A percentile compares a stretch with the other conserved stretches of the same genome.
phyloP scores from a whole-genome alignment of 2,113 vertebrate species.

The Chascanopsetta lugubris region DNA sequence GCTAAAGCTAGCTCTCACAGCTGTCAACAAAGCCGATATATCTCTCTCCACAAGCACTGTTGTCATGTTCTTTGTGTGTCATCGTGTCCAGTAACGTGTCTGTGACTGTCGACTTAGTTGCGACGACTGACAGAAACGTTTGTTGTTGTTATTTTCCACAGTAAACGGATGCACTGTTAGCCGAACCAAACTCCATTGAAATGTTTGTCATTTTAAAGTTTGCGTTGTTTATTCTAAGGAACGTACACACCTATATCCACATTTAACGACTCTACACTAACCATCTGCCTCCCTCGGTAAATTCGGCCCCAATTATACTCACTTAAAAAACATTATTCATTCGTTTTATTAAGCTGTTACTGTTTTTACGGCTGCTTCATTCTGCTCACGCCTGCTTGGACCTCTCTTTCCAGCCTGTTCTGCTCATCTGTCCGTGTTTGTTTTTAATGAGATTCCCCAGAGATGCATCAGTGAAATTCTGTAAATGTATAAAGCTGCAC shows the following conservation, averaged over 20 bases:
- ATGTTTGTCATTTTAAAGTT: neutral
- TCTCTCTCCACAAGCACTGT: neutral
- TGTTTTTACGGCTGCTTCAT: too few relatives aligned
- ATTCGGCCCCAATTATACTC: too few relatives aligned
- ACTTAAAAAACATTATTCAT: too few relatives aligned
- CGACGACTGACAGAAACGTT: neutral
- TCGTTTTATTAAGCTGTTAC: neutral
- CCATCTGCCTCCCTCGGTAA: neutral
- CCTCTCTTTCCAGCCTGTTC: too few relatives aligned
- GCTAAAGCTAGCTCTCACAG: constrained; percentile 47
- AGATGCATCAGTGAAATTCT: too few relatives aligned
- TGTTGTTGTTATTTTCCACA: neutral
- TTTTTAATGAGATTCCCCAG: too few relatives aligned
- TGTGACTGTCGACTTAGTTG: accelerated
- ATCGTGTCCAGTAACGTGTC: too few relatives aligned
- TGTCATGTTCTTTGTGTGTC: accelerated
- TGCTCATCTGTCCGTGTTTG: too few relatives aligned
- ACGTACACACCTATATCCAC: neutral
- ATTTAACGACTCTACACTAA: accelerated
- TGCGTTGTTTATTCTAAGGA: neutral
- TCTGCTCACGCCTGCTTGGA: too few relatives aligned
- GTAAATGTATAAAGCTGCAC: too few relatives aligned
- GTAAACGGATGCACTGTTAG: neutral
- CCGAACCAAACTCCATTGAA: neutral
- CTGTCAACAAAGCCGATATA: constrained; percentile 31